phyloP scores from a whole-genome alignment of 2,797 vertebrate genomes.

The Spatula clypeata region DNA sequence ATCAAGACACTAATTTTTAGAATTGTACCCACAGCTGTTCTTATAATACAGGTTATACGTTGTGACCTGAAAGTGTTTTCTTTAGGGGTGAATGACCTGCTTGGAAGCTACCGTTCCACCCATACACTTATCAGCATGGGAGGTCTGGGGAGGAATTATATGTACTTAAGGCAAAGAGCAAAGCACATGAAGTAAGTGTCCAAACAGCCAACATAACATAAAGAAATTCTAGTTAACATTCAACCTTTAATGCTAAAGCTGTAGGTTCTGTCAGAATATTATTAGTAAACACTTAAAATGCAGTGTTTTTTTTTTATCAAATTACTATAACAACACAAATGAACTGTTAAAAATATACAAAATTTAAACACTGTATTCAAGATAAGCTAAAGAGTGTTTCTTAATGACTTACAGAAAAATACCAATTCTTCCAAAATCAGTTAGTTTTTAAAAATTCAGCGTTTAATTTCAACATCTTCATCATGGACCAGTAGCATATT shows the following conservation, averaged over 20 bases:
- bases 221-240: neutral
- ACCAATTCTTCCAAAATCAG: neutral
- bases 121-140: constrained; percentile 45
- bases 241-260: neutral
- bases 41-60: constrained; percentile 50
- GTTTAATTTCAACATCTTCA: neutral
- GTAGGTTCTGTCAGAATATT: neutral
- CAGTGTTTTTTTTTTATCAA: neutral
- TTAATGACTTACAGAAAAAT: neutral
- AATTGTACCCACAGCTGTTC: constrained; percentile 35
- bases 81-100: constrained; percentile 52
- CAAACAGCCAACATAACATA: neutral
- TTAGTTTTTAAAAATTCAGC: neutral
- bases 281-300: neutral
- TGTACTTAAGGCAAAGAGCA: neutral
- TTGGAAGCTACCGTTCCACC: constrained; percentile 40
- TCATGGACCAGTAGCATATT: neutral
- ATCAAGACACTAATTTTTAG: constrained; percentile 5
- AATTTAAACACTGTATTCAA: neutral
- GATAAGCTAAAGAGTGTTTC: neutral
- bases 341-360: neutral
- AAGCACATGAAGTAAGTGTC: neutral
- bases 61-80: constrained; percentile 69
- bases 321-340: neutral
- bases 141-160: constrained; percentile 43